Evolutionary conservation across 2,888 invertebrate species (phyloP).

Genomic region (Ischnus inquisitorius): DNA sequence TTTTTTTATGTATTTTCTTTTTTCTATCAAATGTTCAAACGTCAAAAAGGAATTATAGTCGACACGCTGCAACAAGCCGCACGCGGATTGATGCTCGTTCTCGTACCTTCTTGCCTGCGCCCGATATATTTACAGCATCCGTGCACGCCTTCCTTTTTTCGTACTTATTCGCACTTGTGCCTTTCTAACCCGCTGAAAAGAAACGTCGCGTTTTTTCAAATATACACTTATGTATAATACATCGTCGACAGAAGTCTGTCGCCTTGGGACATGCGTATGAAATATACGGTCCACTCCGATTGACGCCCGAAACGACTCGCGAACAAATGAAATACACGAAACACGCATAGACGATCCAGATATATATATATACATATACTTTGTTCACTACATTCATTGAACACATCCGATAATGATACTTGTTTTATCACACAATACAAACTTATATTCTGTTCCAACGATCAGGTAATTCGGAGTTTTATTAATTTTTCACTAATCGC

Average conservation of each 20-base stretch:
- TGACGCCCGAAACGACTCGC: constrained; percentile 25
- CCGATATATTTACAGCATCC: constrained; percentile 72
- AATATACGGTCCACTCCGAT: constrained; percentile 27
- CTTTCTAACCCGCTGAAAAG: constrained; percentile 53
- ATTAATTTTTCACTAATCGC: constrained; percentile 16
- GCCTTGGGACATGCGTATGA: constrained; percentile 4
- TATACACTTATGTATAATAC: constrained; percentile 1
- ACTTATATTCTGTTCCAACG: background rate
- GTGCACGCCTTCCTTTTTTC: constrained; percentile 72
- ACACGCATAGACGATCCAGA: constrained; percentile 32
- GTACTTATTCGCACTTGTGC: constrained; percentile 51
- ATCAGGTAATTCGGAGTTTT: background rate
- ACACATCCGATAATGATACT: background rate
- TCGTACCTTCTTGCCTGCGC: constrained; percentile 64
- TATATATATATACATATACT: constrained; percentile 1
- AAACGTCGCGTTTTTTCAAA: constrained; percentile 16
- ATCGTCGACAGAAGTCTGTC: constrained; percentile 28
- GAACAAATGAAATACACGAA: constrained; percentile 49
- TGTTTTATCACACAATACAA: background rate
- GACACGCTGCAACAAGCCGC: constrained; percentile 71
- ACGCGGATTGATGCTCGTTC: constrained; percentile 73
- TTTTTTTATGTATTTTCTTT: background rate
- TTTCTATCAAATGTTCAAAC: background rate
- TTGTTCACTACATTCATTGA: background rate
- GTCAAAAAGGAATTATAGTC: constrained; percentile 15